Base-by-base conservation (phyloP, 2,888 invertebrate genomes). In the Uropetala carovei region DNA sequence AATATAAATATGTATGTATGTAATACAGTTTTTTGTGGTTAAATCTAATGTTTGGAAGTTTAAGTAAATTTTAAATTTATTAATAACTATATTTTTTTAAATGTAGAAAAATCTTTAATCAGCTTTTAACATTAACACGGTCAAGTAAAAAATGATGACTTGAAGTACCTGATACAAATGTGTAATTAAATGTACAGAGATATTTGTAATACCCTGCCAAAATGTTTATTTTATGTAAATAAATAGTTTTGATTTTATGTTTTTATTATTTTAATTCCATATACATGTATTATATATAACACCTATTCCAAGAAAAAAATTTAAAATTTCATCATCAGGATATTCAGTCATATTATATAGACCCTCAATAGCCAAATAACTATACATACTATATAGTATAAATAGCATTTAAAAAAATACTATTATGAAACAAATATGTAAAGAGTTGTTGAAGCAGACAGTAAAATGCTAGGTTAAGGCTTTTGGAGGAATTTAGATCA, bases 81-180 rank as follows among this genome's bases (percentile, higher is more conserved):
- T 9, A 27, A 75, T 75, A 75, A 18, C 75, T 75, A 13, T 75
- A 75, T 75, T 75, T 16, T 75, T 3, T 3, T 22, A 27, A 22
- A 75, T 75, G 7, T 27, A 22, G 22, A 58, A 22, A 57, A 5
- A 85, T 58, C 11, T 18, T 58, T 56, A 58, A 85, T 84, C 84
- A 84, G 18, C 58, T 56, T 85, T 85, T 11, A 11, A 43, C 43
- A 43, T 43, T 3, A 22, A 75, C 75, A 27, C 75, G 22, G 13
- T 27, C 5, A 75, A 75, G 13, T 4, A 14, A 89, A 89, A 64
- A 68, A n/a, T 86, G 43, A 89, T 43, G 7, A 89, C 27, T 43
- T 27, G 43, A 84, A 60, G 64, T 64, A 60, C 81, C 92, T 60
- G 82, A 81, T 56, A 59, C 58, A 82, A 82, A 43, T 92, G 60